Base-by-base conservation (phyloP, 35 echinoderm and acorn worm genomes). In the Acanthaster planci region DNA sequence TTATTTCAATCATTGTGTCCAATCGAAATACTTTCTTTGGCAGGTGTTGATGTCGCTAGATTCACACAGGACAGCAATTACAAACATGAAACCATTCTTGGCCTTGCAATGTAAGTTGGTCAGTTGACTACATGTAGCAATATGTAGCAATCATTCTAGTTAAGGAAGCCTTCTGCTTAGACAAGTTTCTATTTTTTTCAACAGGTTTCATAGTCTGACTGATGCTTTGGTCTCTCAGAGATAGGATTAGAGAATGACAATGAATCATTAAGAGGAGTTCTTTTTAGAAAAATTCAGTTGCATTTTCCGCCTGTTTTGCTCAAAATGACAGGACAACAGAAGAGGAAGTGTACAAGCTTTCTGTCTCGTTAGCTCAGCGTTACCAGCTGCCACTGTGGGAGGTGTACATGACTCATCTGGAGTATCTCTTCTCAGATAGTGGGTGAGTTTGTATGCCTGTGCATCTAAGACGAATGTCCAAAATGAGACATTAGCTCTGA, bases 21-120 rank as follows among this genome's bases (percentile, higher is more conserved):
- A n/a, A n/a, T n/a, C n/a, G n/a, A n/a, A n/a, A n/a, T n/a, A n/a
- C 39, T 79, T 29, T 64, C 53, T 76, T 26, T 76, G 85, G 6
- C 77, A 99, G 96, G 96, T 78, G 96, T 99, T 80, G 96, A 99
- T 89, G 96, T 99, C 19, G 86, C 86, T 30, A 84, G 96, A 21
- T 99, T 99, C 83, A 99, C 92, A 60, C 85, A 80, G 50, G 96
- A 99, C 84, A 90, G 88, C 50, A 88, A 99, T 52, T 99, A 99
- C 51, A 99, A 99, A 57, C 85, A 99, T 76, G 96, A 99, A 37
- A 99, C 96, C 17, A 99, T 99, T 16, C 88, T 99, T 3, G 96
- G 96, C 16, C 76, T 99, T 15, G 92, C 92, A 29, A 99, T 99
- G 96, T 99, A 76, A 99, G 96, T 92, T 38, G 14, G 32, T 21